Base-by-base conservation (phyloP, 2,797 vertebrate genomes). In the Pangasius larnaudii region DNA sequence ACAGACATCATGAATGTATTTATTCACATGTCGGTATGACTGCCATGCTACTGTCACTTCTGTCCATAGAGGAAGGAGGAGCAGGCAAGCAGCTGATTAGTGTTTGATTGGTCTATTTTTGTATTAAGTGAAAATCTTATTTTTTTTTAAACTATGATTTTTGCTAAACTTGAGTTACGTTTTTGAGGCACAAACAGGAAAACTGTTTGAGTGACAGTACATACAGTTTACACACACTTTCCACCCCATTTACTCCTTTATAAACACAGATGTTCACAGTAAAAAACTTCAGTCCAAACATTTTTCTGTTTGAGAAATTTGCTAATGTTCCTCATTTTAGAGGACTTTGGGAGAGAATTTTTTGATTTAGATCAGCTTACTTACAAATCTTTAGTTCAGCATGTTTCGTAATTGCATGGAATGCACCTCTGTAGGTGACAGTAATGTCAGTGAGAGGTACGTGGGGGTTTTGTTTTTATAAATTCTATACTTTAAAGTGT, bases 201-300 rank as follows among this genome's bases (percentile, higher is more conserved):
- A 46, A 13, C 36, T 22, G 65, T 69, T 69, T 69, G 33, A 69
- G 11, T 33, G 33, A 39, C 3, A 2, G 39, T 22, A 22, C 19
- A 39, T 18, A 74, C 39, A 46, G 39, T 46, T 74, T 74, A 74
- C 10, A 46, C 42, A 27, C 9, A 46, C 3, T 1, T 8, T 39
- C 22, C 3, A 5, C 11, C 9, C 19, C 18, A 22, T 72, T 72
- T 42, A 22, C 7, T 11, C 22, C 22, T 3, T 72, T 9, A 6
- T 74, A 74, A 74, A 74, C 71, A 74, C 71, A 74, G 71, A 74
- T 74, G 71, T 46, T 74, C 71, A 24, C 8, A 27, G 1, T 46
- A 67, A 24, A 42, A 72, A 72, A 2, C 65, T 67, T 69, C 36
- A 8, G 13, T 69, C 14, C 65, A 69, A 69, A 71, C 18, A 71